phyloP scores from a whole-genome alignment of 2,888 invertebrate species.

The Epistrophe grossulariae region DNA sequence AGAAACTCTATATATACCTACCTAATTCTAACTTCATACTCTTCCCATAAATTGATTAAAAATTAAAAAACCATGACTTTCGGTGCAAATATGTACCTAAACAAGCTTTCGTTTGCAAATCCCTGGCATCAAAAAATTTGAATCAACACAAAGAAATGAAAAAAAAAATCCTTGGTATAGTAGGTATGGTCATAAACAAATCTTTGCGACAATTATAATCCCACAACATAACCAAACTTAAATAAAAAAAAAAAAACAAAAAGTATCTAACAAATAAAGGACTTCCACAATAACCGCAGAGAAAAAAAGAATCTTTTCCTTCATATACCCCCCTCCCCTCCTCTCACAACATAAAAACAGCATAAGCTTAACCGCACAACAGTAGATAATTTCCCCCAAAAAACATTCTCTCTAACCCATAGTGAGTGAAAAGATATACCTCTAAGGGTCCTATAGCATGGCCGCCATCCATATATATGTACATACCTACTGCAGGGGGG shows the following conservation, averaged over 20 bases:
- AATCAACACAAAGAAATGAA: conserved; percentile 23
- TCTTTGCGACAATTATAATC: conserved; percentile 68
- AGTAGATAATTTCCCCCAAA: conserved; percentile 61
- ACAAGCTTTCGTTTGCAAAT: conserved; percentile 27
- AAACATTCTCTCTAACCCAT: conserved; percentile 45
- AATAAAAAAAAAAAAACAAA: conserved; percentile 48
- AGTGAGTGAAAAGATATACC: conserved; percentile 28
- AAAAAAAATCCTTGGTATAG: not conserved
- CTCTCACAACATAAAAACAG: conserved; percentile 18
- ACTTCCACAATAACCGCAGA: conserved; percentile 46
- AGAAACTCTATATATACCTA: not conserved
- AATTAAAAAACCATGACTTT: conserved; percentile 21
- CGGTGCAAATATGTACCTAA: conserved; percentile 26
- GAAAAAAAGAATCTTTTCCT: conserved; percentile 1
- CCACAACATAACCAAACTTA: conserved; percentile 43
- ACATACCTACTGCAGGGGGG: not conserved
- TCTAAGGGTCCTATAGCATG: conserved; percentile 43
- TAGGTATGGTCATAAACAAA: conserved; percentile 54
- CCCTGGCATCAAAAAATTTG: conserved; percentile 9
- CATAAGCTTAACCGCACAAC: conserved; percentile 72
- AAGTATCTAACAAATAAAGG: conserved; percentile 57
- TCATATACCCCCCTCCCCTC: not conserved
- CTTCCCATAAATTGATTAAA: conserved; percentile 8
- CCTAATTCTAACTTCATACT: not conserved
- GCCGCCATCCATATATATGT: not conserved